Conservation (phyloP, 2,888 invertebrate species). For the Sepioteuthis lessoniana region DNA sequence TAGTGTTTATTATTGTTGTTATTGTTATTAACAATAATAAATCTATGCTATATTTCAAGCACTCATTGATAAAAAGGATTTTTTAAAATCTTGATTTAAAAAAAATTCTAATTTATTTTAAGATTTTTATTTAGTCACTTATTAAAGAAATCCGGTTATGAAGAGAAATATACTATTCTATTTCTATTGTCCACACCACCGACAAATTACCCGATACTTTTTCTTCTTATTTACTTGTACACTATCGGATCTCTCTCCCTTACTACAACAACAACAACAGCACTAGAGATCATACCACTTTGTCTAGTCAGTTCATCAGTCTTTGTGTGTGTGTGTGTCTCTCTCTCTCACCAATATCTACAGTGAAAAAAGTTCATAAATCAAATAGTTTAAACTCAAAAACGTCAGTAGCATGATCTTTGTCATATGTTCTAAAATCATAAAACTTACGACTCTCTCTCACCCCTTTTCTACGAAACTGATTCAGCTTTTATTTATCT, state of each 20-base stretch:
- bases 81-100: no score
- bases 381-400: neutral
- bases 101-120: no score
- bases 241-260: neutral
- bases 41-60: neutral
- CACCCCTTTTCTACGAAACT: neutral
- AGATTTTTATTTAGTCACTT: no score
- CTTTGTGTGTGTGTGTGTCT: no score
- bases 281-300: neutral
- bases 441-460: neutral
- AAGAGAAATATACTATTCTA: neutral
- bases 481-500: neutral
- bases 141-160: neutral
- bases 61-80: no score
- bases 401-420: neutral
- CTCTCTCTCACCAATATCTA: neutral
- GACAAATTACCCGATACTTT: neutral
- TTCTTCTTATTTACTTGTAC: neutral
- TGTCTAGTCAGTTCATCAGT: neutral
- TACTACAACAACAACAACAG: neutral
- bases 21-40: neutral
- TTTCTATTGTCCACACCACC: neutral
- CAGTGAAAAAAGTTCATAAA: neutral
- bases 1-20: neutral
- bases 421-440: neutral